Percentiles rank a stretch among this genome's conserved stretches.
These are phyloP conservation scores for Mus spicilegus DNA, from an alignment of 2,113 vertebrate species.

Conservation along the genomic window DNA sequence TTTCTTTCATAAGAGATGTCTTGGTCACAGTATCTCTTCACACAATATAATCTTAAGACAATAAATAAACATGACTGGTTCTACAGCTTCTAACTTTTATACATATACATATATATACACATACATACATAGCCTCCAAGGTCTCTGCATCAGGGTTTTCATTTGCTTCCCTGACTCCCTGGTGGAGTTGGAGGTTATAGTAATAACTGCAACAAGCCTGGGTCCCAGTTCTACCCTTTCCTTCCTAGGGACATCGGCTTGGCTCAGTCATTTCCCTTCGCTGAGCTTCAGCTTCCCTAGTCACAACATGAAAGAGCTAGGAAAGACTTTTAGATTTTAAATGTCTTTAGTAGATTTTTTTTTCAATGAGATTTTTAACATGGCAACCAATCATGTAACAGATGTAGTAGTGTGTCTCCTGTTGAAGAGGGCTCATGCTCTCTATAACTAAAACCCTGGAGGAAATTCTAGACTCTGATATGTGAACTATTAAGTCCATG, in stretches of 20 bases:
- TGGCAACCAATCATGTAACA: neutral
- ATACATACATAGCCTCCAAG: no score
- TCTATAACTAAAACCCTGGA: neutral
- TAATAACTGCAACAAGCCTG: neutral
- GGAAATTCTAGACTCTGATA: neutral
- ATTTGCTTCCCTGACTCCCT: neutral
- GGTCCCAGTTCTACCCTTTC: neutral
- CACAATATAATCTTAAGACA: neutral
- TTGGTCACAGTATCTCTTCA: neutral
- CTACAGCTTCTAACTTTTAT: conserved; percentile 21
- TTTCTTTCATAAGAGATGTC: neutral
- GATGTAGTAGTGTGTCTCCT: neutral
- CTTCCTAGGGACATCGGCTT: neutral
- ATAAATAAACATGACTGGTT: neutral
- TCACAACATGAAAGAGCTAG: neutral
- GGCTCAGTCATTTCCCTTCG: neutral
- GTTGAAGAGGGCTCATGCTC: neutral
- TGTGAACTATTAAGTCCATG: neutral
- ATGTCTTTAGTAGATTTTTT: neutral
- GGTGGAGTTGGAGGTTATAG: neutral
- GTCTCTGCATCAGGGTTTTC: neutral
- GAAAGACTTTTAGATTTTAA: neutral
- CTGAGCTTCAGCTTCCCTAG: neutral
- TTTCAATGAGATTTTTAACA: conserved; percentile 23
- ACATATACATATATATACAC: no score